phyloP scores from a whole-genome alignment of 1,140 invertebrate species.

The Teleogryllus occipitalis region DNA sequence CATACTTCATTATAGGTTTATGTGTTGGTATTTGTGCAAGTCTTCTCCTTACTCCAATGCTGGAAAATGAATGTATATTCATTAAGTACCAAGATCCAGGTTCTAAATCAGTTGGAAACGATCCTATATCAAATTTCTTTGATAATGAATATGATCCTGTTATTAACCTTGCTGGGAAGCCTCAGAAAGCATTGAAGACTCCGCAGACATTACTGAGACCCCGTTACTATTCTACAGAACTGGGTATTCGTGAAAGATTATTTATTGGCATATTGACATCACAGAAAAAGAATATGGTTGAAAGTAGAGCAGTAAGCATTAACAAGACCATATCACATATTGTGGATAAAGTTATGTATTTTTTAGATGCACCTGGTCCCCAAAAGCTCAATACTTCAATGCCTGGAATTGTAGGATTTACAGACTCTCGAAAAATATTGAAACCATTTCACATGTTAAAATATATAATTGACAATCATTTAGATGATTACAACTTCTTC shows the following conservation, averaged over 20 bases:
- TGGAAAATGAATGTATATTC: constrained; percentile 21
- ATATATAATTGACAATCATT: constrained; percentile 80
- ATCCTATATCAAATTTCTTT: not conserved
- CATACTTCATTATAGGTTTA: constrained; percentile 28
- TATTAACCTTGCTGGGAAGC: constrained; percentile 46
- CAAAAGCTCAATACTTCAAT: constrained; percentile 57
- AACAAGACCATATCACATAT: constrained; percentile 73
- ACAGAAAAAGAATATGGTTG: constrained; percentile 49
- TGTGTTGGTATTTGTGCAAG: constrained; percentile 33
- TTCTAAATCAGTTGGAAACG: not conserved
- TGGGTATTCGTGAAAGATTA: constrained; percentile 83
- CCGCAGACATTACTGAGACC: constrained; percentile 57
- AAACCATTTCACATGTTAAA: constrained; percentile 78
- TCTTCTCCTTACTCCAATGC: constrained; percentile 21
- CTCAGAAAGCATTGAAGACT: constrained; percentile 39
- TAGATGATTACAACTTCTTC: constrained; percentile 85
- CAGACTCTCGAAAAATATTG: constrained; percentile 61
- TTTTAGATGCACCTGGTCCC: constrained; percentile 59
- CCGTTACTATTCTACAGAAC: constrained; percentile 84
- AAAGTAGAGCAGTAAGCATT: constrained; percentile 59
- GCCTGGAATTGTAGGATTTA: constrained; percentile 72
- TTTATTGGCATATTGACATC: constrained; percentile 75
- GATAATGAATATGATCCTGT: constrained; percentile 47
- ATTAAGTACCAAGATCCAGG: constrained; percentile 7
- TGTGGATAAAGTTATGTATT: constrained; percentile 67